A percentile compares a stretch with the other conserved stretches of the same genome.
Evolutionary conservation across 2,113 vertebrate genomes (phyloP).

Genomic region (Phodopus roborovskii): DNA sequence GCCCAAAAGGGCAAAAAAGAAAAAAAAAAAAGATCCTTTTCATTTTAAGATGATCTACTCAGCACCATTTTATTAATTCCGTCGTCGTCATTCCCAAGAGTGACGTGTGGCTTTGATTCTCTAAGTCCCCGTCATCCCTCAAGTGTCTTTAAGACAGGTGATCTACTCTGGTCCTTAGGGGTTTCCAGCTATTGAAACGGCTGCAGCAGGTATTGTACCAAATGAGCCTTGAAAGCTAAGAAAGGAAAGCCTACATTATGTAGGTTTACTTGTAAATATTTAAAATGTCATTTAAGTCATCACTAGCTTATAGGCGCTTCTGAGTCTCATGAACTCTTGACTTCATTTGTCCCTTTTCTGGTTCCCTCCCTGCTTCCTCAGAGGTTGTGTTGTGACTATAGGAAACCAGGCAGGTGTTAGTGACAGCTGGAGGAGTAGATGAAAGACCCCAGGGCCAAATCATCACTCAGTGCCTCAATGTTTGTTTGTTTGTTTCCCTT

Average conservation of each 20-base stretch:
- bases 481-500: neutral
- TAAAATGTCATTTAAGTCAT: conserved; percentile 29
- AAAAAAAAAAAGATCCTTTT: neutral
- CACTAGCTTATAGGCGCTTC: neutral
- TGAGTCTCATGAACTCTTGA: neutral
- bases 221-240: neutral
- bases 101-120: neutral
- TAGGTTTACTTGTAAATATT: neutral
- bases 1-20: neutral
- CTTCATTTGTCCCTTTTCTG: neutral
- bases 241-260: neutral
- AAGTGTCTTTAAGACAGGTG: neutral
- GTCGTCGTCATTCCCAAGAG: no score
- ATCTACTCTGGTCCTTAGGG: neutral
- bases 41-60: neutral
- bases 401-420: conserved; percentile 22
- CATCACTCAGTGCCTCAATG: neutral
- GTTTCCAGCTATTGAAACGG: neutral
- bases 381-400: neutral
- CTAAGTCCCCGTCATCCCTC: neutral
- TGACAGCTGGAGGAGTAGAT: neutral
- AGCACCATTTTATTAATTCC: neutral
- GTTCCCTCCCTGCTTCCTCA: neutral
- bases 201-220: neutral
- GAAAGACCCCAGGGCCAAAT: neutral